Evolutionary conservation across 2,113 vertebrate species (phyloP).

Genomic region (Phainopepla nitens): DNA sequence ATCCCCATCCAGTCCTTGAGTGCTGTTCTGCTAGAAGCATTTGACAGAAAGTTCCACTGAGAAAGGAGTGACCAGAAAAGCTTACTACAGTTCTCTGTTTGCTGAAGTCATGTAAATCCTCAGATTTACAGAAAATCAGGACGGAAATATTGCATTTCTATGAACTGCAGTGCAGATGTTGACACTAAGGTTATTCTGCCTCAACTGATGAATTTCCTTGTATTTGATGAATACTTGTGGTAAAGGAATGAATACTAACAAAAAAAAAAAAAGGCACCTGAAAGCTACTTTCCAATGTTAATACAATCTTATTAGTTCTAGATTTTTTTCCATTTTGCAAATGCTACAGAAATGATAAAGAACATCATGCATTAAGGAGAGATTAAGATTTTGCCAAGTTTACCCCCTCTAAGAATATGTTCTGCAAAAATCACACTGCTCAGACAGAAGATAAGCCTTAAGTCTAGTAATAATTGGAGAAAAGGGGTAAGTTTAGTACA

Average conservation of each 20-base stretch:
- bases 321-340: background rate
- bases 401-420: accelerated
- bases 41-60: background rate
- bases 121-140: background rate
- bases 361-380: background rate
- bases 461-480: background rate
- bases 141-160: background rate
- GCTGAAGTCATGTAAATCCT: background rate
- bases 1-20: background rate
- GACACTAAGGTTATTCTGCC: background rate
- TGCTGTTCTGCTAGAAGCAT: background rate
- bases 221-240: background rate
- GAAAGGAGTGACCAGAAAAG: background rate
- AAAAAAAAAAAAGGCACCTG: background rate
- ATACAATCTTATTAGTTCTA: background rate
- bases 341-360: background rate
- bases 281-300: background rate
- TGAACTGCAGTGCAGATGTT: background rate
- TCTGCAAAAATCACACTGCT: background rate
- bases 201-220: background rate
- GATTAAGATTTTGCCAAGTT: background rate
- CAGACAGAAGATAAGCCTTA: background rate
- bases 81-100: background rate
- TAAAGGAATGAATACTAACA: background rate
- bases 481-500: background rate